phyloP scores from a whole-genome alignment of 2,797 vertebrate genomes.

The Mallotus villosus region DNA sequence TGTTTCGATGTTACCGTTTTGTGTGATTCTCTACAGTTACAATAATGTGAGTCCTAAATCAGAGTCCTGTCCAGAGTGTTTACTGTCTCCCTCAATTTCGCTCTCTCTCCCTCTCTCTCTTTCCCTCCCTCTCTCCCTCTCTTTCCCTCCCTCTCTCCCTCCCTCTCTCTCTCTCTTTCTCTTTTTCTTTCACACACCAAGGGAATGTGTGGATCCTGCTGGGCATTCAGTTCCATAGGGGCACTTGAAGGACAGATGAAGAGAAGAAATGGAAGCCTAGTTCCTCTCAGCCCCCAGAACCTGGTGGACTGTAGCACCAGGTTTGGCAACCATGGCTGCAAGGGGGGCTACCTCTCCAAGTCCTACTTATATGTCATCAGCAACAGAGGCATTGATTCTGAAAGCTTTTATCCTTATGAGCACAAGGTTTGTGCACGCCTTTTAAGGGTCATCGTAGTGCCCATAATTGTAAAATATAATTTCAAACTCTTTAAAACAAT shows the following conservation, averaged over 20 bases:
- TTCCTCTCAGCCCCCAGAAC: constrained; percentile 77
- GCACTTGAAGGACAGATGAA: constrained; percentile 78
- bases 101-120: background rate
- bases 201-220: constrained; percentile 77
- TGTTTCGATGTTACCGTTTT: background rate
- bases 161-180: background rate
- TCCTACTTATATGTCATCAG: constrained; percentile 68
- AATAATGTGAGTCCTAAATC: background rate
- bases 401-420: constrained; percentile 72
- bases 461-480: background rate
- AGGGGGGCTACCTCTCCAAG: constrained; percentile 68
- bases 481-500: background rate
- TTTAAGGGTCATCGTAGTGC: background rate
- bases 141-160: background rate
- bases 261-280: constrained; percentile 57
- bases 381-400: constrained; percentile 73
- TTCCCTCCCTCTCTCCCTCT: background rate
- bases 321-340: constrained; percentile 71
- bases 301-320: constrained; percentile 73
- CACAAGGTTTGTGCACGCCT: constrained; percentile 56
- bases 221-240: constrained; percentile 78
- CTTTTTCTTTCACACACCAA: constrained; percentile 24
- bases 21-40: background rate
- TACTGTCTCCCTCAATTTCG: background rate
- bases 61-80: no score